Base-by-base conservation (phyloP, 2,113 vertebrate species). In the Clupea harengus region DNA sequence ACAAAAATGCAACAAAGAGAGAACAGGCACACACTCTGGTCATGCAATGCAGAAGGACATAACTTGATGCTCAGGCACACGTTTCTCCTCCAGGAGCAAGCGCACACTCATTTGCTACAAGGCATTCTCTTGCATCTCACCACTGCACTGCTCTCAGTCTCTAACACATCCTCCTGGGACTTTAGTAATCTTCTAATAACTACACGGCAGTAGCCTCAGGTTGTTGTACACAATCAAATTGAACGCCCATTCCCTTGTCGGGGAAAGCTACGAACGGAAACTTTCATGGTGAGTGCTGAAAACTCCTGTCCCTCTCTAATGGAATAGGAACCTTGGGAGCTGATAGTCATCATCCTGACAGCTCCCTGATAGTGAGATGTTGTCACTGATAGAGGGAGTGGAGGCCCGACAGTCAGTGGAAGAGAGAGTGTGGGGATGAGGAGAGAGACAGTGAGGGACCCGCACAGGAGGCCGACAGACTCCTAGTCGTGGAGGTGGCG, bases 1-100 rank as follows among this genome's bases (percentile, higher is more conserved):
- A 78, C 28, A 78, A 28, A 78, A 78, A 44, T 78, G 72, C 72
- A 72, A 72, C 64, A 72, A 28, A 72, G 64, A 72, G 10, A 10
- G 32, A 28, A 32, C 88, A 86, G 60, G 83, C 87, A 86, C 84
- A 89, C 85, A 85, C 86, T 85, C 82, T 87, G 54, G 80, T 92
- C 94, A 95, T 94, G 94, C 95, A 92, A 91, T 89, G 90, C 84
- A 88, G 90, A 87, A 54, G 87, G 32, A 5, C 81, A 85, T 81
- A 85, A 32, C 47, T 47, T 83, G 75, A 88, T 81, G 83, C 32
- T 87, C 46, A 87, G 47, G 60, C 45, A 44, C 9, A 83, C 60
- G 39, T 1, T 64, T 84, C 28, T 82, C 13, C 49, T 85, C 54
- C 78, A 54, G 83, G 83, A 82, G 88, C 89, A 92, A 89, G 91